Base-by-base conservation (phyloP, 1,140 invertebrate genomes). In the Neoseiulus cucumeris region DNA sequence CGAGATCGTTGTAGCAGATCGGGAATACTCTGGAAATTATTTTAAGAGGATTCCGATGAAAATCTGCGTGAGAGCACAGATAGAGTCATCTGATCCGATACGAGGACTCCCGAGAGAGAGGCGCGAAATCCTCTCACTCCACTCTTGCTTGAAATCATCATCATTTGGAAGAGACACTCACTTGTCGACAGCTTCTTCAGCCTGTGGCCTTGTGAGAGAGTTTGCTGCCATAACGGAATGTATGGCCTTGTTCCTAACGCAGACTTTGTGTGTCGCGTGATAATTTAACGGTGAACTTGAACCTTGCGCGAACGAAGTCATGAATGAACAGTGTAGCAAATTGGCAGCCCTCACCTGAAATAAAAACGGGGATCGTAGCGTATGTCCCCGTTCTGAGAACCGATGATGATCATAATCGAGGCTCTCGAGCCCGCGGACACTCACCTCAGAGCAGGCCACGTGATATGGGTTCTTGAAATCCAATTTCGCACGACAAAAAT, bases 401-500 rank as follows among this genome's bases (percentile, higher is more conserved):
- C 14, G 29, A 64, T 39, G 25, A 65, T 65, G 47, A 7, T 14
- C n/a, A 14, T 14, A 66, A n/a, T 17, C 33, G 20, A 12, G 7
- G 29, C 45, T 66, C 12, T 64, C 66, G 20, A 14, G 1, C 64
- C 12, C 33, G 59, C 14, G 64, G 2, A 25, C 64, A 70, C 87
- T 76, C 68, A 95, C 87, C 80, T 97, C 93, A 0, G 91, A 91
- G 73, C 93, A 97, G 0, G 92, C 92, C 44, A 97, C 75, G 77
- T 97, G 93, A 71, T 94, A 85, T 65, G 92, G 77, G 74, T 96
- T 91, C 69, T 82, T 85, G 69, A 92, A 89, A 74, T 97, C 85
- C 41, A 95, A 73, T 65, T 95, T 82, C 69, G 91, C 86, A 45
- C 83, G 81, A 75, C 92, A 97, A 72, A 84, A 87, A 75, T 97